Base-by-base conservation (phyloP, 1,140 invertebrate species). In the Penaeus japonicus region DNA sequence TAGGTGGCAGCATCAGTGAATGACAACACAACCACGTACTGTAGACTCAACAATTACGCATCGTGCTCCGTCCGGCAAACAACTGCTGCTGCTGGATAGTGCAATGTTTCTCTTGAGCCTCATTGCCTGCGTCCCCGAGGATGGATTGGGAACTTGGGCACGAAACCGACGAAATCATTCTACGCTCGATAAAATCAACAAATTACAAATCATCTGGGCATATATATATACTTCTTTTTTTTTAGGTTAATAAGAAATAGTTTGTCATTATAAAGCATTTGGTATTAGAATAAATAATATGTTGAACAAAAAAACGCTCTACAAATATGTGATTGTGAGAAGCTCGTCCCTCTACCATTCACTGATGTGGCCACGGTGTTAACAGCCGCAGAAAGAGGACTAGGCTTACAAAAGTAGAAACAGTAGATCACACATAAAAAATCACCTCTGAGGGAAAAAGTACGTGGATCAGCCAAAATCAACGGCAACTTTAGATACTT, bases 331-430 rank as follows among this genome's bases (percentile, higher is more conserved):
- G 47, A 47, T 47, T 47, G 47, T 47, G 47, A 47, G 47, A 47
- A 47, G 5, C 47, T 73, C 30, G 70, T 73, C 70, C 70, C 18
- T 73, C 83, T 82, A 77, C 55, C 79, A 83, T 77, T 84, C 57
- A 83, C 80, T 55, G 83, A 77, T 79, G 65, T 39, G 53, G 39
- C 57, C 54, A 75, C 55, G 73, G 54, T 77, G 73, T 59, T 75
- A 77, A 77, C 70, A 77, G 80, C 62, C 70, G 55, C 30, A 47
- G 65, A 73, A 35, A 55, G 55, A 88, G 87, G 87, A 88, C 55
- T 78, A 88, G 87, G 87, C 87, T 88, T 88, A 88, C 70, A 88
- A 87, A 88, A 88, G 87, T 88, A 88, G 87, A 88, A 88, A 88
- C 81, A 32, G 80, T 73, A 84, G 80, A 88, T 88, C 87, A 88